Base-by-base conservation (phyloP, 2,113 vertebrate genomes). In the Sinocyclocheilus maitianheensis region DNA sequence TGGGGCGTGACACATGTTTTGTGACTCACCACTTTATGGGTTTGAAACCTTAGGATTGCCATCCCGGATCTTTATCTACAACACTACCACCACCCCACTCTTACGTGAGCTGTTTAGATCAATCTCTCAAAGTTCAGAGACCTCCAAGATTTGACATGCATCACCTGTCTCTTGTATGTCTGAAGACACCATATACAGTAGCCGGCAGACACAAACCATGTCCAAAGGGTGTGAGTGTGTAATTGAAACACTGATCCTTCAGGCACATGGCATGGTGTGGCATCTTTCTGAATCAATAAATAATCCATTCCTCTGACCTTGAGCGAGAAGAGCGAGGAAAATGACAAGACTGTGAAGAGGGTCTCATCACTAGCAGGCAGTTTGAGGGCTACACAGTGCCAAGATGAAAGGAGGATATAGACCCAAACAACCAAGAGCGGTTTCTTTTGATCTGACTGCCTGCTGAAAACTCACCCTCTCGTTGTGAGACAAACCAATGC, bases 201-300 rank as follows among this genome's bases (percentile, higher is more conserved):
- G 46, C 81, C 8, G 0, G 30, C 30, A 51, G 65, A 83, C 51
- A 83, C 48, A 51, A 74, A 71, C 81, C 81, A 83, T 40, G 48
- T 9, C 51, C 67, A 40, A 83, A 37, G 67, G 51, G 51, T 72
- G 20, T 34, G 22, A 18, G 81, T 37, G 48, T 67, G 74, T 87
- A 84, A 83, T 83, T 83, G 83, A 89, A 89, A 83, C 62, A 48
- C 78, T 55, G 63, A 48, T 84, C 75, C 83, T 58, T 87, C 83
- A 79, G 72, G 53, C 72, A 46, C 84, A 84, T 74, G 53, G 60
- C 60, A 53, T 71, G 58, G 65, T 74, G 77, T 37, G 26, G 83
- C 85, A 83, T 89, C 85, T 86, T 76, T 86, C 74, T 77, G 85
- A 78, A 89, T 89, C 83, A 87, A 87, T 87, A 87, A 87, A 87